Evolutionary conservation across 2,797 vertebrate genomes (phyloP).

Genomic region (Squalus acanthias): DNA sequence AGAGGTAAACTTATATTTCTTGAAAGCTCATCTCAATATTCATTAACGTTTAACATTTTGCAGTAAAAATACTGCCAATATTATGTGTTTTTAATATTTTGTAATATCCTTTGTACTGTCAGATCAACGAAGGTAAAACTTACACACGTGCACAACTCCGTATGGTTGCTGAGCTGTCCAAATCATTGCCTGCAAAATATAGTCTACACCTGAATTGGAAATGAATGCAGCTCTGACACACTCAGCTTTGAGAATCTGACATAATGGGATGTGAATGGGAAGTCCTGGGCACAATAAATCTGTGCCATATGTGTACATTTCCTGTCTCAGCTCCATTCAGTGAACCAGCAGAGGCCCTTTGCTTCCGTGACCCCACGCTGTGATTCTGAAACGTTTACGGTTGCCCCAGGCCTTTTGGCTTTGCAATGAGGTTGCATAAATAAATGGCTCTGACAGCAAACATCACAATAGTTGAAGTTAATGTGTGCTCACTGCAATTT

Average conservation of each 20-base stretch:
- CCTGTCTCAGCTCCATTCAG: slow-evolving; percentile 83
- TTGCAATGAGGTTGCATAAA: slow-evolving; percentile 72
- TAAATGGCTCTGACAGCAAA: slow-evolving; percentile 79
- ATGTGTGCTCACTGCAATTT: slow-evolving; percentile 64
- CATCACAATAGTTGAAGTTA: slow-evolving; percentile 70
- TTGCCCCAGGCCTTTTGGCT: slow-evolving; percentile 64
- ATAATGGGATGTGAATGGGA: slow-evolving; percentile 79
- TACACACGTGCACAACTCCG: neutral
- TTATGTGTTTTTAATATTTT: neutral
- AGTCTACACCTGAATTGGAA: slow-evolving; percentile 57
- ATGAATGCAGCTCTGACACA: slow-evolving; percentile 54
- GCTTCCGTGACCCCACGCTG: slow-evolving; percentile 72
- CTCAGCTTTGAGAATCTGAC: slow-evolving; percentile 56
- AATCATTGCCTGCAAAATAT: slow-evolving; percentile 12
- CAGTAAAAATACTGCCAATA: neutral
- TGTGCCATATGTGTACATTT: slow-evolving; percentile 81
- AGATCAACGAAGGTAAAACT: neutral
- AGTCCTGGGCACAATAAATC: slow-evolving; percentile 75
- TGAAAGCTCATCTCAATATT: neutral
- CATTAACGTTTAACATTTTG: too few relatives aligned
- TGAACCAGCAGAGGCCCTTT: slow-evolving; percentile 65
- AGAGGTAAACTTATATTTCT: neutral
- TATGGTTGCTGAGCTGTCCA: neutral
- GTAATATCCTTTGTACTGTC: neutral
- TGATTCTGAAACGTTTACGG: slow-evolving; percentile 74